Evolutionary conservation across 2,888 invertebrate genomes (phyloP).

Genomic region (Hyposoter didymator): DNA sequence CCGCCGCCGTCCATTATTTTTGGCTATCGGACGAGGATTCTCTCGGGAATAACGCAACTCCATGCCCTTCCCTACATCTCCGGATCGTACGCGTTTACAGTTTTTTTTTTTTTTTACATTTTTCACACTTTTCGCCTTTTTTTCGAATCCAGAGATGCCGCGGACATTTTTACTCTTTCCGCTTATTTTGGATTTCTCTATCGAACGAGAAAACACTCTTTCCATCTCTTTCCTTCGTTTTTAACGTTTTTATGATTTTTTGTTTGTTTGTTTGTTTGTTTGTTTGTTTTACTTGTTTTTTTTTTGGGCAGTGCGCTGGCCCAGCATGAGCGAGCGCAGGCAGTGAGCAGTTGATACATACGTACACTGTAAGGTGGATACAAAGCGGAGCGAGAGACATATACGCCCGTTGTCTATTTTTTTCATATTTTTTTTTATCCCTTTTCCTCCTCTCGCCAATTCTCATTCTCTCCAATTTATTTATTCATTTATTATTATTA

Average conservation of each 20-base stretch:
- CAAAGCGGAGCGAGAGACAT: slow-evolving; percentile 75
- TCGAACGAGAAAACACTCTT: slow-evolving; percentile 76
- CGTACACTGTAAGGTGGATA: slow-evolving; percentile 80
- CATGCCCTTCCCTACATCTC: slow-evolving; percentile 65
- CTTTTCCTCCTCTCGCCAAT: slow-evolving; percentile 5
- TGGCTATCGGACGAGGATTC: slow-evolving; percentile 76
- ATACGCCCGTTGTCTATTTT: slow-evolving; percentile 52
- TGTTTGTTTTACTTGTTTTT: slow-evolving; percentile 44
- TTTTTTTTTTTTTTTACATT: not conserved
- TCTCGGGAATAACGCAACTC: slow-evolving; percentile 71
- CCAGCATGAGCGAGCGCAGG: slow-evolving; percentile 81
- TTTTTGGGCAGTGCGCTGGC: slow-evolving; percentile 80
- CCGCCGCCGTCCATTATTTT: too few relatives aligned
- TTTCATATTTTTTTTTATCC: slow-evolving; percentile 43
- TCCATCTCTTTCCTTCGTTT: slow-evolving; percentile 47
- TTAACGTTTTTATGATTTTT: slow-evolving; percentile 50
- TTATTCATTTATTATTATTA: slow-evolving; percentile 19
- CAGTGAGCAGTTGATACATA: slow-evolving; percentile 83
- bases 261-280: too few relatives aligned
- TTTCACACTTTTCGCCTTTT: not conserved
- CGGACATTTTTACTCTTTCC: slow-evolving; percentile 59
- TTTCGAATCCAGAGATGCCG: slow-evolving; percentile 58
- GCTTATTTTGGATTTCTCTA: slow-evolving; percentile 55
- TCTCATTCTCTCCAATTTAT: slow-evolving; percentile 18
- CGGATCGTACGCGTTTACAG: slow-evolving; percentile 6